phyloP scores from a whole-genome alignment of 2,113 vertebrate genomes.

The Trogon melanurus region DNA sequence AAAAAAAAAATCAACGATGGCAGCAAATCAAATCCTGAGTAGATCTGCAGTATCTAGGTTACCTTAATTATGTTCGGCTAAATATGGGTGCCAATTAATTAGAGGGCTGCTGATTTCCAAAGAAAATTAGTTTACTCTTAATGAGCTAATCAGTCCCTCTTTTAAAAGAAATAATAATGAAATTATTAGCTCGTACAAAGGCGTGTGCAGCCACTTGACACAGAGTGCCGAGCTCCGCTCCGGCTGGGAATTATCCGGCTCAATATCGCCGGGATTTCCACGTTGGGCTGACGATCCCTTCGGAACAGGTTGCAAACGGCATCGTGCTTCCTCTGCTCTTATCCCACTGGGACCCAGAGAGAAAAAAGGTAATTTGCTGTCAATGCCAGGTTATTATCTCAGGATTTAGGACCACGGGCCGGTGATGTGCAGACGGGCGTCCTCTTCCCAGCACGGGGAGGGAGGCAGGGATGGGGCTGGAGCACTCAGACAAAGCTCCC shows the following conservation, averaged over 20 bases:
- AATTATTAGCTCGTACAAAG: neutral
- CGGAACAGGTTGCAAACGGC: neutral
- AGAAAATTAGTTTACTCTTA: slow-evolving; percentile 22
- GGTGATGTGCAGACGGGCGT: neutral
- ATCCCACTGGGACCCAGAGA: neutral
- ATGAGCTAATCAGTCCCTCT: neutral
- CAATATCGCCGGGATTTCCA: neutral
- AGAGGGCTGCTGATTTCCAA: slow-evolving; percentile 30
- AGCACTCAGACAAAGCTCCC: slow-evolving; percentile 4
- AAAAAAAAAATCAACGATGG: neutral
- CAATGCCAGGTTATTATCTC: accelerated
- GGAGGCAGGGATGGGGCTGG: neutral
- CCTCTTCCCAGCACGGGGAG: neutral
- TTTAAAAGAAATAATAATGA: neutral
- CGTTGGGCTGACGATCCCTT: neutral
- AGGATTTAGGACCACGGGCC: neutral
- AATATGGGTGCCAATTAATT: slow-evolving; percentile 45
- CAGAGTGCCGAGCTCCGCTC: accelerated
- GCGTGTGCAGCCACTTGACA: neutral
- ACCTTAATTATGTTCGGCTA: slow-evolving; percentile 44
- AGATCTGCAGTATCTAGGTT: slow-evolving; percentile 48
- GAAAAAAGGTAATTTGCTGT: neutral
- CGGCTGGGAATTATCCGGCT: neutral
- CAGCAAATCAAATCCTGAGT: neutral
- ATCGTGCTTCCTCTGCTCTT: neutral